These are phyloP conservation scores for Scleropages formosus DNA, from an alignment of 2,797 vertebrate species.

Conservation along the genomic window DNA sequence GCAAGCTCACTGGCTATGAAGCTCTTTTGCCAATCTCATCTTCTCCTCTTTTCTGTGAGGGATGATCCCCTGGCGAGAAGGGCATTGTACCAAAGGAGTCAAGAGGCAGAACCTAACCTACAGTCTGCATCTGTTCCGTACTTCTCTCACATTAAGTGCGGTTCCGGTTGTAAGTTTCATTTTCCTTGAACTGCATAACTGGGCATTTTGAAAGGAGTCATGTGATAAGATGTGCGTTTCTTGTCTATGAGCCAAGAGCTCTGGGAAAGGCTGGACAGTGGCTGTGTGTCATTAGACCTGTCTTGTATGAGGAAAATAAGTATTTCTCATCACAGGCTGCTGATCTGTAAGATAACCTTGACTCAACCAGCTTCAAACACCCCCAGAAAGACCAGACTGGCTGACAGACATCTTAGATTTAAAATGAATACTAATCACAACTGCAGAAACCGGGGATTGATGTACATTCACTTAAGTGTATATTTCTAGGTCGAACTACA, in stretches of 20 bases:
- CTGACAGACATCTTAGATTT: conserved; percentile 18
- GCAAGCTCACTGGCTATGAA: conserved; percentile 34
- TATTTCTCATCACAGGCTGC: neutral
- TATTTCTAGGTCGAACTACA: no score
- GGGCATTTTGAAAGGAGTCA: neutral
- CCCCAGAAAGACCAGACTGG: neutral
- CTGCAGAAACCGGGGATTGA: conserved; percentile 11
- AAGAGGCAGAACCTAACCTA: neutral
- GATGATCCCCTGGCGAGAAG: neutral
- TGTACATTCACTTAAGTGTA: neutral
- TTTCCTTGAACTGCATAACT: no score
- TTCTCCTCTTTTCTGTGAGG: neutral
- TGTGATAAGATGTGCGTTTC: neutral
- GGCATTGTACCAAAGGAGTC: neutral
- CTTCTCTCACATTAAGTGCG: neutral
- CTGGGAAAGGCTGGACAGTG: neutral
- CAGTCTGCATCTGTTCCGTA: neutral
- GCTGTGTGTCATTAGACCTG: neutral
- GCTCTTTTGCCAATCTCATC: neutral
- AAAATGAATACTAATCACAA: conserved; percentile 22
- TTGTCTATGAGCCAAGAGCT: neutral
- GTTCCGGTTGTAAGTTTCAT: no score
- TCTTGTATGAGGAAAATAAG: neutral
- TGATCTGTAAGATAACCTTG: neutral
- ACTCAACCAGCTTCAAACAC: neutral